Conservation (phyloP, 2,888 invertebrate species). For the Acrobasis suavella region DNA sequence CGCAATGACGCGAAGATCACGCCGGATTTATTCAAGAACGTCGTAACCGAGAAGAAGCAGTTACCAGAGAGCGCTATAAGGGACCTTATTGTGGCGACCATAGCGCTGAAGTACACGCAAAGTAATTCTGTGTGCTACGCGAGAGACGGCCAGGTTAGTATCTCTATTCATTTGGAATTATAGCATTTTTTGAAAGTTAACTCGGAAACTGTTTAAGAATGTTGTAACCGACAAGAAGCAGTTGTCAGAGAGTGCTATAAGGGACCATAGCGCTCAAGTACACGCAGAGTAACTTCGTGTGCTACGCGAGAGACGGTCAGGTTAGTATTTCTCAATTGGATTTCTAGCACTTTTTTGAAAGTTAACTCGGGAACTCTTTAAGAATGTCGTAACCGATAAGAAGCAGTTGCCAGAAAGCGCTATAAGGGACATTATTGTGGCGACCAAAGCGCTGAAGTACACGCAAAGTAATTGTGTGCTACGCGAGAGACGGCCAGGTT, state of each 20-base stretch:
- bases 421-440: conserved; percentile 95
- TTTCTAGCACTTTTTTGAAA: too few relatives aligned
- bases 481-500: conserved; percentile 94
- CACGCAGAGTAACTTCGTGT: conserved; percentile 99
- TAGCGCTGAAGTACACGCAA: conserved; percentile 98
- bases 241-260: conserved; percentile 88
- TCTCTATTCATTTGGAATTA: not conserved
- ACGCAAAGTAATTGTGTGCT: conserved; percentile 99
- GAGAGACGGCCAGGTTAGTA: conserved; percentile 90
- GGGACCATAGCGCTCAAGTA: conserved; percentile 98
- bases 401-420: conserved; percentile 87
- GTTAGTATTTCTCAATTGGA: conserved; percentile 61
- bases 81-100: conserved; percentile 97
- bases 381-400: conserved; percentile 89
- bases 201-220: conserved; percentile 87
- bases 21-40: conserved; percentile 88
- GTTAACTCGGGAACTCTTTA: too few relatives aligned
- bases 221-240: conserved; percentile 87
- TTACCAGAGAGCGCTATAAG: conserved; percentile 89
- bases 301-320: conserved; percentile 96
- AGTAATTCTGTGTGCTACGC: conserved; percentile 99
- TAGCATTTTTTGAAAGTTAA: not conserved
- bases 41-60: conserved; percentile 87
- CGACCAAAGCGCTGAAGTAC: conserved; percentile 97
- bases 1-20: conserved; percentile 94